Evolutionary conservation across 2,797 vertebrate genomes (phyloP).

Genomic region (Mus minutoides): DNA sequence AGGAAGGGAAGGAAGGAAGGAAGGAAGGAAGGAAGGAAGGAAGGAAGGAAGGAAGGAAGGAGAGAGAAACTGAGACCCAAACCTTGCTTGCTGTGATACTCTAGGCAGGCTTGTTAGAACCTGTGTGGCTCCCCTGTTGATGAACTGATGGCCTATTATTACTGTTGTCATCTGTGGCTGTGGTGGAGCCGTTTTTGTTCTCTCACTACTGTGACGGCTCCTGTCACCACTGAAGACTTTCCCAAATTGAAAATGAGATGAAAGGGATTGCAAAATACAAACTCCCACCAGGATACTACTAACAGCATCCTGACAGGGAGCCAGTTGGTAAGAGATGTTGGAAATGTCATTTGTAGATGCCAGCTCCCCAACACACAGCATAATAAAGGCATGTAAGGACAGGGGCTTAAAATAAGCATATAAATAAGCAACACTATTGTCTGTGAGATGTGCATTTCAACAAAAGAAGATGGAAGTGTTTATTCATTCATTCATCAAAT

Average conservation of each 20-base stretch:
- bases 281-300: not conserved
- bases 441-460: not conserved
- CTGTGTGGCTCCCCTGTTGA: not conserved
- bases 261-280: not conserved
- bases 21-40: too few species aligned
- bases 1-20: too few species aligned
- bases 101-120: not conserved
- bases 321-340: conserved; percentile 25
- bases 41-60: not conserved
- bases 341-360: conserved; percentile 4
- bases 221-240: not conserved
- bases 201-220: not conserved
- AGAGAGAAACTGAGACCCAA: not conserved
- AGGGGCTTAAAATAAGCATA: conserved; percentile 25
- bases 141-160: not conserved
- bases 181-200: not conserved
- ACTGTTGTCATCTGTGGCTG: not conserved
- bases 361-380: not conserved
- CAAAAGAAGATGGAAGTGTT: not conserved
- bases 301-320: conserved; percentile 44
- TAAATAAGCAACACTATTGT: conserved; percentile 9
- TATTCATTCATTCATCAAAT: conserved; percentile 37
- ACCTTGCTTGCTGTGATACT: not conserved
- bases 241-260: not conserved
- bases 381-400: not conserved